Conservation (phyloP, 2,113 vertebrate species). For the Peucedramus taeniatus region DNA sequence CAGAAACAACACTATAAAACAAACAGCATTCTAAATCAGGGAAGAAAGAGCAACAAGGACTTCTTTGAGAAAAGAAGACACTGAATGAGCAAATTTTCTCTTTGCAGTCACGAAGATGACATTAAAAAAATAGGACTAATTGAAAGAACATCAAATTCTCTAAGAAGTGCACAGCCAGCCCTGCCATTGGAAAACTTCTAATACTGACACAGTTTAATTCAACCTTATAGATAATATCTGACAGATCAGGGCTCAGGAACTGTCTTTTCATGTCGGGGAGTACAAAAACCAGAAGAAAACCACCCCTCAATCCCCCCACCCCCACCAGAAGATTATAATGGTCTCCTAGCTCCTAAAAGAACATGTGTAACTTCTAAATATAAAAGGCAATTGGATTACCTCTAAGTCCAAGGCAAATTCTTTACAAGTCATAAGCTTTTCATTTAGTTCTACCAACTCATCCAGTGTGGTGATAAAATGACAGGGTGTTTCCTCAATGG, state of each 20-base stretch:
- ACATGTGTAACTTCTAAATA: background rate
- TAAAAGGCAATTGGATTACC: slow-evolving; percentile 67
- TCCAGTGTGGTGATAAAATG: slow-evolving; percentile 84
- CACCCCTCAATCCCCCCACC: too few relatives aligned
- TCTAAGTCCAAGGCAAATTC: slow-evolving; percentile 95
- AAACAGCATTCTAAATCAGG: background rate
- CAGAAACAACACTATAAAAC: background rate
- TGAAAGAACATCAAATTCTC: background rate
- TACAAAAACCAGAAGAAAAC: background rate
- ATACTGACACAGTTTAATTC: background rate
- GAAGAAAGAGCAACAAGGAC: background rate
- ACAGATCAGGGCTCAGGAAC: background rate
- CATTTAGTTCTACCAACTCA: slow-evolving; percentile 86
- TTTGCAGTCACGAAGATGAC: background rate
- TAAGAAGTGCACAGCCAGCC: background rate
- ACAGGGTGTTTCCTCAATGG: slow-evolving; percentile 79
- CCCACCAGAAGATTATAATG: background rate
- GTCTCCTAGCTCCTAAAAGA: background rate
- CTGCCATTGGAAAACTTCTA: background rate
- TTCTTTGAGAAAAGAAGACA: background rate
- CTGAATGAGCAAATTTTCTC: background rate
- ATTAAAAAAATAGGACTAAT: background rate
- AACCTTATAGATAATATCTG: background rate
- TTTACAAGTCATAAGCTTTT: slow-evolving; percentile 81
- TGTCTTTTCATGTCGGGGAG: background rate